These are phyloP conservation scores for Brachymystax lenok DNA, from an alignment of 2,797 vertebrate genomes.

Conservation along the genomic window DNA sequence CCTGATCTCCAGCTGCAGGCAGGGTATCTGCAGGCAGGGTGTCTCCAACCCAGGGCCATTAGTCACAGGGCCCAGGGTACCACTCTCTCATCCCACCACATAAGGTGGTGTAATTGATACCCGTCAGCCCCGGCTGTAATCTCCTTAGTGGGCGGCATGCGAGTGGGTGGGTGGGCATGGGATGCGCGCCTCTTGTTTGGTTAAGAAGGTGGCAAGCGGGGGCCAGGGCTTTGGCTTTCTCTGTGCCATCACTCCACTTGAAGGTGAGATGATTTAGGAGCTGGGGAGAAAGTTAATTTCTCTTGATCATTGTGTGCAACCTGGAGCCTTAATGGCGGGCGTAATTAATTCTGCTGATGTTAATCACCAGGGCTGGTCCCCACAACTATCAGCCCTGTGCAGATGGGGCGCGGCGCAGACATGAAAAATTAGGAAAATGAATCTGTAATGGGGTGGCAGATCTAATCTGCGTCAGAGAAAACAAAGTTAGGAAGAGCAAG, in stretches of 20 bases:
- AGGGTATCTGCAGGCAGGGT: slow-evolving; percentile 37
- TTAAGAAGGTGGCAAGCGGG: slow-evolving; percentile 78
- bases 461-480: slow-evolving; percentile 99
- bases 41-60: slow-evolving; percentile 70
- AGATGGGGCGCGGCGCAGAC: slow-evolving; percentile 99
- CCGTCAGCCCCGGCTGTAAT: slow-evolving; percentile 64
- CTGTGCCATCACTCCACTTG: slow-evolving; percentile 91
- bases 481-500: slow-evolving; percentile 97
- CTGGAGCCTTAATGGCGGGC: slow-evolving; percentile 99
- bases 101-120: slow-evolving; percentile 75
- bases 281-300: slow-evolving; percentile 99
- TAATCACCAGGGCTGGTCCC: slow-evolving; percentile 99
- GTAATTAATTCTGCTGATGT: slow-evolving; percentile 99
- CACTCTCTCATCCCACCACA: slow-evolving; percentile 72
- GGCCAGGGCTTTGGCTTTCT: slow-evolving; percentile 82
- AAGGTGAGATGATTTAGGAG: slow-evolving; percentile 99
- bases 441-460: slow-evolving; percentile 99
- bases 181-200: slow-evolving; percentile 75
- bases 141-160: slow-evolving; percentile 57
- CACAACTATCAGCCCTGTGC: slow-evolving; percentile 99
- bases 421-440: slow-evolving; percentile 99
- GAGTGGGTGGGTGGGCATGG: slow-evolving; percentile 17
- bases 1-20: slow-evolving; percentile 52
- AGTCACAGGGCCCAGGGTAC: slow-evolving; percentile 70
- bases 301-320: slow-evolving; percentile 99